Conservation (phyloP, 2,797 vertebrate species). For the Enteromius radiatus region DNA sequence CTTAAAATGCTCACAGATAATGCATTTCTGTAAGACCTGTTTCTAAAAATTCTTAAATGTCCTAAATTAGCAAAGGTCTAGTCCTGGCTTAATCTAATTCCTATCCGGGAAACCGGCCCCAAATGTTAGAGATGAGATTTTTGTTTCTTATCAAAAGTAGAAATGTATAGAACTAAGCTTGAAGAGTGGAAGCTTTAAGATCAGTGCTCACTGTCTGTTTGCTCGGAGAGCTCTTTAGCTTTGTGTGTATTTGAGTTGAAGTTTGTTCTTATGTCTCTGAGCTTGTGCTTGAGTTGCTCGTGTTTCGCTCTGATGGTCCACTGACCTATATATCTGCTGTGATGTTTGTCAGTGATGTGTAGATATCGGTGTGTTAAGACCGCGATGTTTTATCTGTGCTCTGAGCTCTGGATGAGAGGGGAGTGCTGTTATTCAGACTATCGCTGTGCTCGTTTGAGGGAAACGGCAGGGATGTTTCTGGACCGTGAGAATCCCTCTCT, state of each 20-base stretch:
- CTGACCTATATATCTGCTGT: slow-evolving; percentile 8
- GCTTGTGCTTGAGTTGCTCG: background rate
- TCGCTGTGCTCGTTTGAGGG: background rate
- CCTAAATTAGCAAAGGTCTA: too few relatives aligned
- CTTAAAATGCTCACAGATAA: too few relatives aligned
- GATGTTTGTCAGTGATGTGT: background rate
- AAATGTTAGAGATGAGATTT: too few relatives aligned
- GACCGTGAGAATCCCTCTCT: background rate
- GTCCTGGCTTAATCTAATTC: too few relatives aligned
- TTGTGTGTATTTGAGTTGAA: background rate
- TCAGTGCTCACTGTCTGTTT: background rate
- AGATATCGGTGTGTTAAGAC: background rate
- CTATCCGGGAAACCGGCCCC: too few relatives aligned
- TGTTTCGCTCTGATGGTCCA: background rate
- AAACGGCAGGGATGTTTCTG: background rate
- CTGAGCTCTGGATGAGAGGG: background rate
- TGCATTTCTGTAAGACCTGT: too few relatives aligned
- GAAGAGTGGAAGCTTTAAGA: too few relatives aligned
- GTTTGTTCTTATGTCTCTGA: too few relatives aligned
- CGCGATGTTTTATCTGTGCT: background rate
- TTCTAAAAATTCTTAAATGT: too few relatives aligned
- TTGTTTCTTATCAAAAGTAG: too few relatives aligned
- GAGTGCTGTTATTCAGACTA: background rate
- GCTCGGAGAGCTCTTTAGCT: background rate
- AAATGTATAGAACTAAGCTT: too few relatives aligned